These are phyloP conservation scores for Apomyelois bistriatella DNA, from an alignment of 2,888 invertebrate species.

Conservation along the genomic window DNA sequence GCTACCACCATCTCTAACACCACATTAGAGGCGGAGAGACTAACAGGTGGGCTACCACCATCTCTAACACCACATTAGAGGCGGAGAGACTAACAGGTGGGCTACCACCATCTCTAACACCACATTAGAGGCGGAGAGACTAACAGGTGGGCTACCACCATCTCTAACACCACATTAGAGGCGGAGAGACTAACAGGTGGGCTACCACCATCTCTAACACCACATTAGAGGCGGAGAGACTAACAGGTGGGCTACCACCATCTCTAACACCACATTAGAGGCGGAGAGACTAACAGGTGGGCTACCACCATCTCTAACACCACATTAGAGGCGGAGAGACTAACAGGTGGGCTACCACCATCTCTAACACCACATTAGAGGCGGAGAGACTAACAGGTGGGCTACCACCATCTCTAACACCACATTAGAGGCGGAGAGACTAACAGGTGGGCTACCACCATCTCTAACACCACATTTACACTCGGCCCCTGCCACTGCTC, in stretches of 20 bases:
- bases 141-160: neutral
- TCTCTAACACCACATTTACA: too few species aligned
- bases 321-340: slow-evolving; percentile 53
- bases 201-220: neutral
- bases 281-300: slow-evolving; percentile 30
- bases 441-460: neutral
- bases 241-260: neutral
- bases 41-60: slow-evolving; percentile 22
- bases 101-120: neutral
- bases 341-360: neutral
- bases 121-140: slow-evolving; percentile 53
- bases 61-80: slow-evolving; percentile 45
- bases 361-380: slow-evolving; percentile 45
- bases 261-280: slow-evolving; percentile 45
- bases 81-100: slow-evolving; percentile 30
- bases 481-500: too few species aligned
- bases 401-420: neutral
- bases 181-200: slow-evolving; percentile 30
- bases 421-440: slow-evolving; percentile 53
- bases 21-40: slow-evolving; percentile 65
- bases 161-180: slow-evolving; percentile 45
- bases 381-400: slow-evolving; percentile 30
- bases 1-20: neutral
- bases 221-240: slow-evolving; percentile 53
- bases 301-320: neutral